Base-by-base conservation (phyloP, 2,888 invertebrate genomes). In the Cosmia trapezina region DNA sequence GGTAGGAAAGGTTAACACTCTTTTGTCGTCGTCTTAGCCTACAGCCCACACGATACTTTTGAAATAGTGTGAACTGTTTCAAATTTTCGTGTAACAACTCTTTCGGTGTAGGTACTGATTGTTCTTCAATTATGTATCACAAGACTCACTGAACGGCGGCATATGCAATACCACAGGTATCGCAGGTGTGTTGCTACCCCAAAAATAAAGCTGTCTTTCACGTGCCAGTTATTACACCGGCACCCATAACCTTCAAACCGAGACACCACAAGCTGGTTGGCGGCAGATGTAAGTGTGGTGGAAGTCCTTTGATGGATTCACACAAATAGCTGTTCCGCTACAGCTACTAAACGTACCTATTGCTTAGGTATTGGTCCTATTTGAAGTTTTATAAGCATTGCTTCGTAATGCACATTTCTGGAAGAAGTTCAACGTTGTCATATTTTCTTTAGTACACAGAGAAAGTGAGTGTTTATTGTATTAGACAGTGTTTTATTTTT, bases 121-220 rank as follows among this genome's bases (percentile, higher is more conserved):
- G 17, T 73, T 41, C 41, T n/a, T 56, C 1, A 17, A 62, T n/a
- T 47, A 41, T 47, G 28, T 74, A 28, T 28, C 33, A 53, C 45
- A 22, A 41, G 9, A 43, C 41, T 19, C 12, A 49, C 3, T 19
- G 12, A 76, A 51, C 6, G 43, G 14, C 54, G 28, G 7, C 47
- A 43, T 63, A 33, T 56, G 43, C 53, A 61, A 8, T 49, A 49
- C 41, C 28, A 54, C 19, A 17, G 28, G 37, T n/a, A 45, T 60
- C 19, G 19, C 49, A 45, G 22, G 22, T 45, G 57, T 43, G 41
- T 43, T 49, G 43, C 17, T 51, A 73, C 2, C 22, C 28, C 14
- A 60, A n/a, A 57, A 43, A 33, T 22, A 60, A 33, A 51, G 17
- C 28, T 28, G 2, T 54, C 19, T 74, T 41, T 54, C 37, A 22